These are phyloP conservation scores for Germaria angustata DNA, from an alignment of 2,888 invertebrate genomes.

Conservation along the genomic window DNA sequence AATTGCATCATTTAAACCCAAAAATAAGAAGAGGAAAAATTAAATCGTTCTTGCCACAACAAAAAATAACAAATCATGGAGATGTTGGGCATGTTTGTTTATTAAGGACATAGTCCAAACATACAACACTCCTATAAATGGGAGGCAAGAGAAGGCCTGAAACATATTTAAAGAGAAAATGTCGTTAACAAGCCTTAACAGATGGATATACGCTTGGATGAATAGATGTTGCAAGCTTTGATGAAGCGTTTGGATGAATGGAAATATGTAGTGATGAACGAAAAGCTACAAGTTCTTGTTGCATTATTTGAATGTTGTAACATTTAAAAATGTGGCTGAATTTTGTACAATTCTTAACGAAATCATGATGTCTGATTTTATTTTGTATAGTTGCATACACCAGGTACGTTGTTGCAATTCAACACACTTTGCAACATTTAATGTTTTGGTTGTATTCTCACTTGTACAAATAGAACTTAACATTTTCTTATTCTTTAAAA, in stretches of 20 bases:
- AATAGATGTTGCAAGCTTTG: neutral
- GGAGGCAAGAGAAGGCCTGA: neutral
- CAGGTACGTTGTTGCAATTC: constrained; percentile 38
- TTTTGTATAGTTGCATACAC: neutral
- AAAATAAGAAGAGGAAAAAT: neutral
- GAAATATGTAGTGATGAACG: neutral
- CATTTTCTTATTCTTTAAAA: constrained; percentile 28
- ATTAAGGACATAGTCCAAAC: constrained; percentile 41
- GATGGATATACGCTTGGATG: constrained; percentile 10
- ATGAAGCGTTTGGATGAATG: neutral
- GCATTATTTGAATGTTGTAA: constrained; percentile 4
- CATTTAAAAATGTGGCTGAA: constrained; percentile 39
- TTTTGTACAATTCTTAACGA: constrained; percentile 37
- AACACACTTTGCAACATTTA: constrained; percentile 34
- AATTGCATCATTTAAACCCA: constrained; percentile 40
- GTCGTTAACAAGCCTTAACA: constrained; percentile 26
- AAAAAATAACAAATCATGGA: constrained; percentile 17
- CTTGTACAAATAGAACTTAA: constrained; percentile 22
- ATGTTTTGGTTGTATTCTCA: constrained; percentile 19
- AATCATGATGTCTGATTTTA: constrained; percentile 24
- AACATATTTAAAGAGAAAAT: constrained; percentile 26
- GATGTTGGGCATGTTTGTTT: constrained; percentile 4
- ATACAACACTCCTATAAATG: neutral
- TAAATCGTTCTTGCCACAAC: constrained; percentile 34
- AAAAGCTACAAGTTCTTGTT: no score